Evolutionary conservation across 2,113 vertebrate species (phyloP).

Genomic region (Eira barbara): DNA sequence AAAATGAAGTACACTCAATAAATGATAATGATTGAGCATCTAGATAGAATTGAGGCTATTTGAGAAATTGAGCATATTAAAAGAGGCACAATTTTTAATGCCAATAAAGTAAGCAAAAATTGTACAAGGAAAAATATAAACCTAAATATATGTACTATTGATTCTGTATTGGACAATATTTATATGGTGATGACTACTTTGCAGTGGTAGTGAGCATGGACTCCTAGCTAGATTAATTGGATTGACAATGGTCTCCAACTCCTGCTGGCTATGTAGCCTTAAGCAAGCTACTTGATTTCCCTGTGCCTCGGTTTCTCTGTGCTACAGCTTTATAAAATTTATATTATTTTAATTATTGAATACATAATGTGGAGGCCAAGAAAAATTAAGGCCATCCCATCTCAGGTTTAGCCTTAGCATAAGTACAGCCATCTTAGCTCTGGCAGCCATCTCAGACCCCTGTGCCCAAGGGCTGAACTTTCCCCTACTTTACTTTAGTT

Average conservation of each 20-base stretch:
- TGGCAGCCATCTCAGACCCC: no score
- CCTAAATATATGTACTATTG: neutral
- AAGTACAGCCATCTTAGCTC: no score
- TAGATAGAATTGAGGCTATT: neutral
- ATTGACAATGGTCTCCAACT: neutral
- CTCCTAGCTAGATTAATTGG: neutral
- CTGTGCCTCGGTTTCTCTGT: neutral
- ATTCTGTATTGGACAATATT: neutral
- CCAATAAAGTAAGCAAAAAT: neutral
- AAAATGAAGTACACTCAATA: neutral
- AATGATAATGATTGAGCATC: neutral
- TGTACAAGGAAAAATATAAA: neutral
- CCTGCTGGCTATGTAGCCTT: neutral
- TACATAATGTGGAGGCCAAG: neutral
- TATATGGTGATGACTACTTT: neutral
- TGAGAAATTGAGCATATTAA: neutral
- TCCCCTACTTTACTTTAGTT: no score
- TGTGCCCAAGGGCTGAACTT: no score
- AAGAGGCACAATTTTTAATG: neutral
- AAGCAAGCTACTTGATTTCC: neutral
- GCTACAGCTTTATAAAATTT: neutral
- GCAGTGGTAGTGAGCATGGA: neutral
- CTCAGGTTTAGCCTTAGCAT: no score
- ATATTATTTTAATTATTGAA: neutral
- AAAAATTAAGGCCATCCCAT: no score